A percentile compares a stretch with the other conserved stretches of the same genome.
These are phyloP conservation scores for Netelia melanura DNA, from an alignment of 2,888 invertebrate genomes.

Conservation along the genomic window DNA sequence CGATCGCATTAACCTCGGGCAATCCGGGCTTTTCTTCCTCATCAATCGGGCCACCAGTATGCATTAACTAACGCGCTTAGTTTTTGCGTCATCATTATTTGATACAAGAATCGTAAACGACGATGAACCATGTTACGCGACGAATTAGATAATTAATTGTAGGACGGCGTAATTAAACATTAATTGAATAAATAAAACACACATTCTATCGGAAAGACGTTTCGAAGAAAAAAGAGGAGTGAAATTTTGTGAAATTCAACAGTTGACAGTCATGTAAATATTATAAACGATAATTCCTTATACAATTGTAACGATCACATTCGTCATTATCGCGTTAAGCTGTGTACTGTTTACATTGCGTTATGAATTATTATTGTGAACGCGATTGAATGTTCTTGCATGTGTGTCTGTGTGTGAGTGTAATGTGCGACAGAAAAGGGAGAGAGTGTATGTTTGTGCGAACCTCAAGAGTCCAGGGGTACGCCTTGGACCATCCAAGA, in stretches of 20 bases:
- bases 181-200: constrained; percentile 12
- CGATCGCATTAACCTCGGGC: not conserved
- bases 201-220: constrained; percentile 1
- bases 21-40: not conserved
- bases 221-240: constrained; percentile 2
- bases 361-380: constrained; percentile 46
- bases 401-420: constrained; percentile 16
- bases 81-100: constrained; percentile 26
- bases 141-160: constrained; percentile 40
- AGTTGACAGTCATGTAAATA: constrained; percentile 58
- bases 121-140: not conserved
- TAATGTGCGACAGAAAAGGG: constrained; percentile 5
- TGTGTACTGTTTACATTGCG: constrained; percentile 40
- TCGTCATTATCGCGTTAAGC: constrained; percentile 52
- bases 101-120: not conserved
- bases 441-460: constrained; percentile 18
- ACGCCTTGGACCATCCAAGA: constrained; percentile 62
- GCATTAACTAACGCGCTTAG: constrained; percentile 6
- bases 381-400: constrained; percentile 36
- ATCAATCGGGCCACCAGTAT: not conserved
- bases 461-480: constrained; percentile 48
- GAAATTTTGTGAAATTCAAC: constrained; percentile 37
- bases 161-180: constrained; percentile 16
- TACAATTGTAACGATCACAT: constrained; percentile 54
- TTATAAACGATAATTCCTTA: constrained; percentile 44